These are phyloP conservation scores for Cladopsammia gracilis DNA, from an alignment of 64 coral and sea anemone genomes.

Conservation along the genomic window DNA sequence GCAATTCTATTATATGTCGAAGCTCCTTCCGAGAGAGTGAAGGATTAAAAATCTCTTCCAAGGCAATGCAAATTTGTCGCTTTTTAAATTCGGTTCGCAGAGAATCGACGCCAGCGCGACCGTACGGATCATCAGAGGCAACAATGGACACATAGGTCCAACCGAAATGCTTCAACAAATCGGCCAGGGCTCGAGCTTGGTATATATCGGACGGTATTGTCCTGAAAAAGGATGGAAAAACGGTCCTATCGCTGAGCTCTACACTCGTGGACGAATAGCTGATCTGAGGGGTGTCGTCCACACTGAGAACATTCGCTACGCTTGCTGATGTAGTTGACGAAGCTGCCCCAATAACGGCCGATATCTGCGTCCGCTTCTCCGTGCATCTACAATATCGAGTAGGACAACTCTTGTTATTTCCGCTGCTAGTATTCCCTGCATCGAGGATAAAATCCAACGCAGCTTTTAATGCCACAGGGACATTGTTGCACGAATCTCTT, in stretches of 20 bases:
- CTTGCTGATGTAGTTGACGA: conserved; percentile 80
- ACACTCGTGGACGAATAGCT: conserved; percentile 93
- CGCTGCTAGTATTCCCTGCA: background rate
- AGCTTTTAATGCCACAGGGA: conserved; percentile 66
- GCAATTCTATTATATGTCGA: conserved; percentile 50
- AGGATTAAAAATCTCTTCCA: conserved; percentile 77
- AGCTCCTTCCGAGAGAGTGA: conserved; percentile 65
- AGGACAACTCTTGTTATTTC: background rate
- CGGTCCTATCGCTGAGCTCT: conserved; percentile 72
- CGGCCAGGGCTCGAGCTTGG: conserved; percentile 86
- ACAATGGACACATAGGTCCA: conserved; percentile 92
- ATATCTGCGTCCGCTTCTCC: conserved; percentile 25
- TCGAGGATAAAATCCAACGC: conserved; percentile 80
- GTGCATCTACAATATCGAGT: conserved; percentile 33
- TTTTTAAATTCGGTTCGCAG: conserved; percentile 77
- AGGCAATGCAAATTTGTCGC: conserved; percentile 71
- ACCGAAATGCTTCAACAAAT: conserved; percentile 73
- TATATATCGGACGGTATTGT: conserved; percentile 92
- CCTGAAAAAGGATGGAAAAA: conserved; percentile 84
- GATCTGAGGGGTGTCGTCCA: conserved; percentile 84
- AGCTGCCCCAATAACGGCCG: conserved; percentile 88
- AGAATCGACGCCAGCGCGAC: conserved; percentile 80
- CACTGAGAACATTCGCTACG: conserved; percentile 69
- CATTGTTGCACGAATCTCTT: conserved; percentile 90
- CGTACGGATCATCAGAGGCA: conserved; percentile 87